Evolutionary conservation across 2,888 invertebrate genomes (phyloP).

Genomic region (Lepidocyrtoides sp.): DNA sequence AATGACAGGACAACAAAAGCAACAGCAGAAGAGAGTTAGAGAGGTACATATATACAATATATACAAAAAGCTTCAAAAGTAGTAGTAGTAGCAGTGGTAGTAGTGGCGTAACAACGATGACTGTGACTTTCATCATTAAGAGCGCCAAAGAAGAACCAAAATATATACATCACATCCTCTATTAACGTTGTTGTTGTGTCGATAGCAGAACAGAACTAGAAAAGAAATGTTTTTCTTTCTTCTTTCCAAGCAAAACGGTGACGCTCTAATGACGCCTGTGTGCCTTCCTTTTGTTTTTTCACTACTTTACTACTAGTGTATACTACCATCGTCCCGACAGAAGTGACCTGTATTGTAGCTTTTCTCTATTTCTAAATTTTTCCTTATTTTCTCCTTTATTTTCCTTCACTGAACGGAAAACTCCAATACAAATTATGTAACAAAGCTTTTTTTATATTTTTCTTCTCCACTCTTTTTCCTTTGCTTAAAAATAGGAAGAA

Average conservation of each 20-base stretch:
- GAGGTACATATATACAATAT: background rate
- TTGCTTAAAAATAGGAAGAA: background rate
- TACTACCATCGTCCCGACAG: background rate
- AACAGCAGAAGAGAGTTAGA: background rate
- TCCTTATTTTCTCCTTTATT: conserved; percentile 37
- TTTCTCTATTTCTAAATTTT: conserved; percentile 17
- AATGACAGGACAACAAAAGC: conserved; percentile 53
- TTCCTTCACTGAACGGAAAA: conserved; percentile 16
- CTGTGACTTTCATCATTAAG: background rate
- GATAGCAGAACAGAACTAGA: background rate
- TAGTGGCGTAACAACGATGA: background rate
- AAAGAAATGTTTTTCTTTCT: conserved; percentile 3
- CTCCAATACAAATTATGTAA: conserved; percentile 2
- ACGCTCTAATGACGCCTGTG: background rate
- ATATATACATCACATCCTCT: too few species aligned
- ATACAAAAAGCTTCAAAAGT: background rate
- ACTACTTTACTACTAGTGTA: background rate
- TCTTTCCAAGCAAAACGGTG: background rate
- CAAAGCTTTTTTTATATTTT: background rate
- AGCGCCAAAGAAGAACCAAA: background rate
- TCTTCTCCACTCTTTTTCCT: conserved; percentile 8
- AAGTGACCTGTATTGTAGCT: conserved; percentile 26
- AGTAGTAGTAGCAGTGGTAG: background rate
- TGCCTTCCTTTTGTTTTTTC: background rate
- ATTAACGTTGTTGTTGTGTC: conserved; percentile 5